Evolutionary conservation across 23 tunicate species (phyloP), one percentile per base, ranked within the genome.

Genomic region (Trididemnum miniatum): DNA sequence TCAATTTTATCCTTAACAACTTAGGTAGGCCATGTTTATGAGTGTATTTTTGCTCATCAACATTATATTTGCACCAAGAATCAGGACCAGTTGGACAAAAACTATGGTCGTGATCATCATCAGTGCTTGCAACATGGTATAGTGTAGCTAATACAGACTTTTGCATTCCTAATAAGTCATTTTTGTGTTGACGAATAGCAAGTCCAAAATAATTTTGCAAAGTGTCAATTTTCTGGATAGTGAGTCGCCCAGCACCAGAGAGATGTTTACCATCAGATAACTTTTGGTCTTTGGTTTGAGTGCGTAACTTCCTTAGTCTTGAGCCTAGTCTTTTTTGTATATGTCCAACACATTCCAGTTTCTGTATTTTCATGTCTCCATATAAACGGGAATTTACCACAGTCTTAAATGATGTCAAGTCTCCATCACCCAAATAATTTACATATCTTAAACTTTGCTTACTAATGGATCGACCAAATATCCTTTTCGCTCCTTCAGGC

Each of bases 291-390:
- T 24, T 62, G 5, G 15, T 20, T 24, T 62, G 67, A 20, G 67
- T 62, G 29, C 67, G 26, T 12, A 62, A n/a, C 29, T 62, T 62
- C n/a, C 67, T 62, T 26, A 62, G n/a, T 24, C 67, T 62, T 62
- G 67, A 62, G 67, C 67, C 67, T 24, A 62, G 29, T 24, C 67
- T 62, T 24, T 62, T 62, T 26, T 62, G 67, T 12, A 62, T n/a
- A 62, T 62, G 67, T n/a, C 67, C 67, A 20, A 62, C 67, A 62
- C 67, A 62, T 62, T 62, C 67, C 29, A 62, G 26, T 26, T 62
- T 62, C 5, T 62, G 3, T 3, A 4, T 62, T 44, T 44, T 15
- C 12, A 24, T 62, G 26, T 62, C 67, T 20, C 67, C 67, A n/a
- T 62, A 62, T 62, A 26, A 26, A 12, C n/a, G 26, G 29, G 29